Base-by-base conservation (phyloP, 1,140 invertebrate genomes). In the Contarinia nasturtii region DNA sequence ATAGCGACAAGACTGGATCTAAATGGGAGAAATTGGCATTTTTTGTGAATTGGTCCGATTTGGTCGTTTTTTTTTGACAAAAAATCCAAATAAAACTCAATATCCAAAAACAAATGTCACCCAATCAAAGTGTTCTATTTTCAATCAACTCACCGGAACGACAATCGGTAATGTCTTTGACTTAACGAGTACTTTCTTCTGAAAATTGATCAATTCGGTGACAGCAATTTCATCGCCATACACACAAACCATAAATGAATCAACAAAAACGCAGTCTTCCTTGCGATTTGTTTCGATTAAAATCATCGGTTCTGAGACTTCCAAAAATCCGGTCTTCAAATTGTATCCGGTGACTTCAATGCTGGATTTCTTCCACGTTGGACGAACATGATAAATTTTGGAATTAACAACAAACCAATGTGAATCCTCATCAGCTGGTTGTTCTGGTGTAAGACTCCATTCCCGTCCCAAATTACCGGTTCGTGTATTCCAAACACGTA, bases 401-500 rank as follows among this genome's bases (percentile, higher is more conserved):
- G 71, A 70, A 51, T 76, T 67, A 50, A 73, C 68, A 37, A 79
- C 71, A 56, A 75, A 71, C 77, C 76, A 81, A 42, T 70, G 54
- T 0, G 68, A 66, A 48, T 65, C 60, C 11, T 65, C 59, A 2
- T 67, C 66, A 3, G 66, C 63, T 0, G 67, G 65, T 62, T 48
- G 69, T 65, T 37, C 70, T 2, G 73, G 60, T 48, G 66, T 67
- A 3, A 74, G 47, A 2, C 70, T 69, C 75, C 75, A 77, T 54
- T 79, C 76, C 67, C 68, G 74, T 12, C 60, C 55, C 1, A 63
- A 55, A 21, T 73, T 63, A 52, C 86, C 86, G 54, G 74, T 77
- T 14, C 72, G 72, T 14, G 75, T 60, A 57, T 83, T 77, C 82
- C 86, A 90, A 21, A 77, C 80, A 48, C 86, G 66, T 11, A 90